These are phyloP conservation scores for Scaptomyza hsui DNA, from an alignment of 1,140 invertebrate genomes.

Conservation along the genomic window DNA sequence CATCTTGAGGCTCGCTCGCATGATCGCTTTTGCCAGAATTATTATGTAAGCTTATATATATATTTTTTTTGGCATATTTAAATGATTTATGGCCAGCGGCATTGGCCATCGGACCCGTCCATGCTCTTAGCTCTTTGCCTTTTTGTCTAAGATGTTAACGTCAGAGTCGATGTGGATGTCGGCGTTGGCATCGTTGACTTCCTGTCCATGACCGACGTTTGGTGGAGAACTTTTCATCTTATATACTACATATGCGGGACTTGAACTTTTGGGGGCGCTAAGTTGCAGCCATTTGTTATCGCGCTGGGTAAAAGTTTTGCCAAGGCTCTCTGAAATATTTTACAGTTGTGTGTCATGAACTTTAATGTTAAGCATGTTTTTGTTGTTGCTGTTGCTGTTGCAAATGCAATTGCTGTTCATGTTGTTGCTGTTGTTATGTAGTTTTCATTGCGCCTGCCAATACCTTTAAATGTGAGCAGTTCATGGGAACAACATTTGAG, in stretches of 20 bases:
- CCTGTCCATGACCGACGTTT: constrained; percentile 59
- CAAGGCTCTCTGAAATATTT: constrained; percentile 70
- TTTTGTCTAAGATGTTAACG: constrained; percentile 35
- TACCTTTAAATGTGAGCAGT: constrained; percentile 79
- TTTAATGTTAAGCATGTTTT: constrained; percentile 75
- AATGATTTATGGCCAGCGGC: constrained; percentile 78
- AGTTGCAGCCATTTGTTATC: constrained; percentile 77
- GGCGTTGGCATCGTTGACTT: constrained; percentile 48
- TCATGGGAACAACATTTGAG: constrained; percentile 72
- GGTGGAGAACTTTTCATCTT: constrained; percentile 67
- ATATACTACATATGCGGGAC: constrained; percentile 46
- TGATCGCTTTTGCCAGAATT: constrained; percentile 63
- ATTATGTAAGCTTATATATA: constrained; percentile 81
- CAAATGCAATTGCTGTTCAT: constrained; percentile 18
- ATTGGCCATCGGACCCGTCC: constrained; percentile 61
- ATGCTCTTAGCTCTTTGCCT: constrained; percentile 69
- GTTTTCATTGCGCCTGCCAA: constrained; percentile 57
- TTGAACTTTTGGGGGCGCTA: constrained; percentile 80
- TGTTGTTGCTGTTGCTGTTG: constrained; percentile 52
- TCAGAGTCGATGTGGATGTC: constrained; percentile 6
- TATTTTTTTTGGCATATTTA: constrained; percentile 69
- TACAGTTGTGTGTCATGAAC: constrained; percentile 82
- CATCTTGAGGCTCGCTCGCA: constrained; percentile 33
- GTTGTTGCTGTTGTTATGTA: constrained; percentile 39
- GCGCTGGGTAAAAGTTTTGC: constrained; percentile 70